These are phyloP conservation scores for Moxostoma hubbsi DNA, from an alignment of 2,797 vertebrate species.

Conservation along the genomic window DNA sequence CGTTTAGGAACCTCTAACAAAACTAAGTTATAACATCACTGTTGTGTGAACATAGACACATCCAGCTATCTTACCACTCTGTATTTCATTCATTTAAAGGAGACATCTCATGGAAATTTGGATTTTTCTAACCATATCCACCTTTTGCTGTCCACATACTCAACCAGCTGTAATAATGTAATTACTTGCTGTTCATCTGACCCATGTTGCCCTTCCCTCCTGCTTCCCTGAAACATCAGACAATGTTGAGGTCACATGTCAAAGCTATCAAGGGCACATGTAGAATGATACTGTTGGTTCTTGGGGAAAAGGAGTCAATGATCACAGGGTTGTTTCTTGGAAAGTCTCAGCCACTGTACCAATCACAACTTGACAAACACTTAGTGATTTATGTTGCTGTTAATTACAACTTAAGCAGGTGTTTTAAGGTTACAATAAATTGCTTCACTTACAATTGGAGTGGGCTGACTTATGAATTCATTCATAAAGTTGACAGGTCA, in stretches of 20 bases:
- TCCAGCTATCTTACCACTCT: background rate
- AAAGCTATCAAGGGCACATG: constrained; percentile 59
- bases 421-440: constrained; percentile 22
- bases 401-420: constrained; percentile 49
- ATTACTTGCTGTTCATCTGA: constrained; percentile 67
- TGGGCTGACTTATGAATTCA: constrained; percentile 5
- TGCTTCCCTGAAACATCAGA: constrained; percentile 57
- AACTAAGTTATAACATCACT: background rate
- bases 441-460: constrained; percentile 17
- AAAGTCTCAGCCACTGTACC: constrained; percentile 20
- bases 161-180: constrained; percentile 40
- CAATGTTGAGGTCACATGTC: constrained; percentile 52
- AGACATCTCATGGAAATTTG: background rate
- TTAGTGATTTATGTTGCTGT: constrained; percentile 43
- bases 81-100: background rate
- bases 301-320: constrained; percentile 44
- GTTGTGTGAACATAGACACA: background rate
- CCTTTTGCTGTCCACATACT: background rate
- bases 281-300: constrained; percentile 41
- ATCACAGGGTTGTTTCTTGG: constrained; percentile 52
- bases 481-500: background rate
- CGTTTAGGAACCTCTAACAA: too few species aligned
- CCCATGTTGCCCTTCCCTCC: constrained; percentile 47
- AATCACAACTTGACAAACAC: background rate
- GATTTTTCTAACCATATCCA: constrained; percentile 1